These are phyloP conservation scores for Oreotrochilus melanogaster DNA, from an alignment of 2,113 vertebrate genomes.

Conservation along the genomic window DNA sequence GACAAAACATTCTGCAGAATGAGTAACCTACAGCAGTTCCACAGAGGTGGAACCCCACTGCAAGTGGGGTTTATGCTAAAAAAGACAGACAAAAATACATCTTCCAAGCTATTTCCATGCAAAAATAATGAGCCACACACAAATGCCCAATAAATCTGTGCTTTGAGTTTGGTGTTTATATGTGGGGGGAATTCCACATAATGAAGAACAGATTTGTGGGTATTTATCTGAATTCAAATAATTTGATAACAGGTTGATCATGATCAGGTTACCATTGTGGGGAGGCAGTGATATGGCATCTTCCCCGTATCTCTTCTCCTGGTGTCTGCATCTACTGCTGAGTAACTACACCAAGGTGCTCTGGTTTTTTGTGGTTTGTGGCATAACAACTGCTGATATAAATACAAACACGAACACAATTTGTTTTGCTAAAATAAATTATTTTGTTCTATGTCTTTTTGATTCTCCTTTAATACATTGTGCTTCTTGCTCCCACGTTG, in stretches of 20 bases:
- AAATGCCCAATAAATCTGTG: not conserved
- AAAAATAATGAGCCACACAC: not conserved
- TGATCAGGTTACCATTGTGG: not conserved
- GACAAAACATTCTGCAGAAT: not conserved
- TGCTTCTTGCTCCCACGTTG: not conserved
- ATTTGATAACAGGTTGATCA: rapidly evolving
- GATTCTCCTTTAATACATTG: not conserved
- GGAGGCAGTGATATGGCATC: not conserved
- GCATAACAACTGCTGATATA: not conserved
- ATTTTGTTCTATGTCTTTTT: not conserved
- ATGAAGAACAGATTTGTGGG: not conserved
- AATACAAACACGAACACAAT: not conserved
- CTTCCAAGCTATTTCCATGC: not conserved
- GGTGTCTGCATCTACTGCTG: not conserved
- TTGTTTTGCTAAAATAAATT: not conserved
- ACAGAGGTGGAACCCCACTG: not conserved
- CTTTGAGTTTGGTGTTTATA: not conserved
- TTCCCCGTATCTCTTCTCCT: not conserved
- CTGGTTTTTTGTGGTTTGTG: not conserved
- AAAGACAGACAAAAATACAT: not conserved
- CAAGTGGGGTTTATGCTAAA: not conserved
- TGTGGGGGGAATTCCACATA: not conserved
- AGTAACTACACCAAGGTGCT: not conserved
- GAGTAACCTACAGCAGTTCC: not conserved
- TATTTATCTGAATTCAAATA: not conserved